These are phyloP conservation scores for Phasianus colchicus DNA, from an alignment of 2,113 vertebrate species.

Conservation along the genomic window DNA sequence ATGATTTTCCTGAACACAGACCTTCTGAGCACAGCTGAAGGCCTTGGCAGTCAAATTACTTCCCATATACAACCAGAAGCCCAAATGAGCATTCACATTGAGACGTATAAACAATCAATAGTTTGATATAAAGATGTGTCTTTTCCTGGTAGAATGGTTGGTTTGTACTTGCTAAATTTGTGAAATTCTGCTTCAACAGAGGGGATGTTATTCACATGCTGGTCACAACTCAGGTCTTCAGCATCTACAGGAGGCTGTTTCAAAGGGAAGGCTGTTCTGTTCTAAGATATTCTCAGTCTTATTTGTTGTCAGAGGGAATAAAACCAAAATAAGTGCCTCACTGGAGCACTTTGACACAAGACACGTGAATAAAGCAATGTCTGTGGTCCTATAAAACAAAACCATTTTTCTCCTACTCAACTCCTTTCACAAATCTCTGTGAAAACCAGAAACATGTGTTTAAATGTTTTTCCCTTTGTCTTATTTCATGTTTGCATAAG, in stretches of 20 bases:
- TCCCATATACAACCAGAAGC: neutral
- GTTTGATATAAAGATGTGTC: neutral
- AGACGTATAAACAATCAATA: neutral
- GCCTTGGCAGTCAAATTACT: neutral
- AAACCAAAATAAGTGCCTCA: neutral
- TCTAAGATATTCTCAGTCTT: neutral
- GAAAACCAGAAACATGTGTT: neutral
- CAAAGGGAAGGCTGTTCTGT: neutral
- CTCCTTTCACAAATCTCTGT: neutral
- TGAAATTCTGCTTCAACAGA: neutral
- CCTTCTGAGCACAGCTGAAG: neutral
- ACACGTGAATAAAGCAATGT: neutral
- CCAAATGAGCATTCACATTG: neutral
- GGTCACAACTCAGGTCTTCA: neutral
- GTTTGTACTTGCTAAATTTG: neutral
- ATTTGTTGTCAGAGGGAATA: neutral
- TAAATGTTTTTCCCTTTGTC: neutral
- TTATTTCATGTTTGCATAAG: neutral
- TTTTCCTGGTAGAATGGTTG: neutral
- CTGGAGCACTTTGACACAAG: neutral
- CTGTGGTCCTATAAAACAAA: neutral
- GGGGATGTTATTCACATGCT: neutral
- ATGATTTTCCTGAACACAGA: neutral
- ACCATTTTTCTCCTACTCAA: neutral
- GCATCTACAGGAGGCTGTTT: neutral